These are phyloP conservation scores for Eupeodes corollae DNA, from an alignment of 1,140 invertebrate genomes.

Conservation along the genomic window DNA sequence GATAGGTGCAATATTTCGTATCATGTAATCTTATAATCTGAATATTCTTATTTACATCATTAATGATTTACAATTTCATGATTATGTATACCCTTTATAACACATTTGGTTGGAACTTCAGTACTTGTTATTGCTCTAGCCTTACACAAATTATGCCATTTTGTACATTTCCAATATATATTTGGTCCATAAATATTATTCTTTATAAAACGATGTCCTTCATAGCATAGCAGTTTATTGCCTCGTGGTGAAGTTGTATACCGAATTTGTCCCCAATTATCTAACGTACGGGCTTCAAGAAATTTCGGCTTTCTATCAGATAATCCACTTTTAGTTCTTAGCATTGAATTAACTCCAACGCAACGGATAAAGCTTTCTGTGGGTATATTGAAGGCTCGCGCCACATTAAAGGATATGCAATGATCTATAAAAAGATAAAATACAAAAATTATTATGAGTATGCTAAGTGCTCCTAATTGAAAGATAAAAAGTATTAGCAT, in stretches of 20 bases:
- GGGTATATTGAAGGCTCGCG: too few species aligned
- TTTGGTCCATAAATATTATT: conserved; percentile 33
- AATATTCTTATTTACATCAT: too few species aligned
- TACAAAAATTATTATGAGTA: too few species aligned
- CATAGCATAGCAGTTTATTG: conserved; percentile 23
- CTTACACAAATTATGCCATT: conserved; percentile 31
- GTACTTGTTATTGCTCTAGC: conserved; percentile 27
- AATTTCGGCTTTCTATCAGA: conserved; percentile 18
- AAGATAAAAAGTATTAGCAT: too few species aligned
- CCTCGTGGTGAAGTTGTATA: conserved; percentile 24
- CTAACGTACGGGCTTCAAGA: conserved; percentile 8
- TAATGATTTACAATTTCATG: conserved; percentile 8
- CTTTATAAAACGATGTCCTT: conserved; percentile 29
- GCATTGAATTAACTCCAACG: too few species aligned
- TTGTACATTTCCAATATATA: conserved; percentile 35
- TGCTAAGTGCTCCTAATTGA: too few species aligned
- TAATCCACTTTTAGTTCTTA: conserved; percentile 2
- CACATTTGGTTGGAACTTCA: conserved; percentile 13
- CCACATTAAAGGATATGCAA: too few species aligned
- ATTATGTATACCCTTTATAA: conserved; percentile 28
- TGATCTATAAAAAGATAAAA: too few species aligned
- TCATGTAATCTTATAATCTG: too few species aligned
- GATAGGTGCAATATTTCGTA: too few species aligned
- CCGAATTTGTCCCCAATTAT: conserved; percentile 15
- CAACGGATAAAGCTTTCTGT: too few species aligned